Conservation (phyloP, 2,888 invertebrate genomes). For the Linnaemya vulpina region DNA sequence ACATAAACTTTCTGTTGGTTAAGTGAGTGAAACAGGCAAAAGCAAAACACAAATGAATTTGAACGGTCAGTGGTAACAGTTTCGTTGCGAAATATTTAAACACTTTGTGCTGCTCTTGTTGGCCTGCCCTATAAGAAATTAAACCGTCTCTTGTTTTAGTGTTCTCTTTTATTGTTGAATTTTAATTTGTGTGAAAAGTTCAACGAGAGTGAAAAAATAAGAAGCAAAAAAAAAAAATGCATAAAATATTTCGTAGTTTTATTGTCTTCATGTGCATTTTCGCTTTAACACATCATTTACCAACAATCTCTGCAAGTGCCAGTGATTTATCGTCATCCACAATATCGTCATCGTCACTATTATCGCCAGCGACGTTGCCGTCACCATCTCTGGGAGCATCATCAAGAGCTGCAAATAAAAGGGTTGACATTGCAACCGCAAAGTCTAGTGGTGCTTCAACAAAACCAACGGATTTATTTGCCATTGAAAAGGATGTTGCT, state of each 20-base stretch:
- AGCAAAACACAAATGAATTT: conserved; percentile 59
- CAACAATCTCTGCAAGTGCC: conserved; percentile 69
- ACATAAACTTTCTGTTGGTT: not conserved
- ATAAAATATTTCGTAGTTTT: conserved; percentile 46
- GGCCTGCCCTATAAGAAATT: not conserved
- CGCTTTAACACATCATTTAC: conserved; percentile 71
- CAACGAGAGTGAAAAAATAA: conserved; percentile 25
- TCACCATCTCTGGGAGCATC: conserved; percentile 18
- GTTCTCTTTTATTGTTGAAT: conserved; percentile 21
- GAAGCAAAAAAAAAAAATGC: conserved; percentile 49
- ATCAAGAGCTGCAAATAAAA: conserved; percentile 19
- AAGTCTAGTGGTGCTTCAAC: conserved; percentile 63
- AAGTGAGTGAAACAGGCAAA: conserved; percentile 43
- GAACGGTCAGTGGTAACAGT: conserved; percentile 41
- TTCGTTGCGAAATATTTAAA: conserved; percentile 30
- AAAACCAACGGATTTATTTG: conserved; percentile 76
- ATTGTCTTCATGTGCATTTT: conserved; percentile 68
- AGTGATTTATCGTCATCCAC: conserved; percentile 66
- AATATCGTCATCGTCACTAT: conserved; percentile 30
- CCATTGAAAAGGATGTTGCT: conserved; percentile 77
- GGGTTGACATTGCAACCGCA: conserved; percentile 51
- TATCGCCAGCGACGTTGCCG: conserved; percentile 12
- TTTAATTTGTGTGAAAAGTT: conserved; percentile 48
- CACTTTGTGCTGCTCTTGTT: not conserved
- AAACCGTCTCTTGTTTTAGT: not conserved